phyloP scores from a whole-genome alignment of 2,888 invertebrate species.

The Xestoiulus laeticollis region DNA sequence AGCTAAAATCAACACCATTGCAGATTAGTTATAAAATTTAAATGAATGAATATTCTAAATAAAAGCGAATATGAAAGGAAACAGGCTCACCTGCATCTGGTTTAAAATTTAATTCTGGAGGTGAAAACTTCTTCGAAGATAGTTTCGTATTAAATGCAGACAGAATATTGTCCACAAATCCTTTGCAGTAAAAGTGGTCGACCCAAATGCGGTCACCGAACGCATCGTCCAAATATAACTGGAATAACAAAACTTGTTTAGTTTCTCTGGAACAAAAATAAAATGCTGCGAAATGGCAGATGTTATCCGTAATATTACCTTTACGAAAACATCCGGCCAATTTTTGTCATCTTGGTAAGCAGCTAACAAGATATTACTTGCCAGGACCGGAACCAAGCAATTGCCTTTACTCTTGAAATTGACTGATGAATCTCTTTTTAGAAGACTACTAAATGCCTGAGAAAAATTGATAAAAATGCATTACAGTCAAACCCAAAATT shows the following conservation, averaged over 20 bases:
- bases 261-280: background rate
- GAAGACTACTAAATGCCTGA: constrained; percentile 79
- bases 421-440: constrained; percentile 75
- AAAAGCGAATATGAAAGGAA: background rate
- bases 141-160: constrained; percentile 84
- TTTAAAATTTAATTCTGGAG: constrained; percentile 61
- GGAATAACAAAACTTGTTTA: constrained; percentile 57
- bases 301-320: constrained; percentile 68
- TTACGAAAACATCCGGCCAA: constrained; percentile 93
- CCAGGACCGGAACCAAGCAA: constrained; percentile 80
- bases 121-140: constrained; percentile 74
- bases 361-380: constrained; percentile 83
- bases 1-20: background rate
- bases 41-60: too few species aligned
- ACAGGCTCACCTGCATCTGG: constrained; percentile 56
- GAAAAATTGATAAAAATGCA: constrained; percentile 53
- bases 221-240: constrained; percentile 94
- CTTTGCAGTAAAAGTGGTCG: constrained; percentile 88
- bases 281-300: background rate
- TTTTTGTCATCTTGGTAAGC: constrained; percentile 81
- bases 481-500: background rate
- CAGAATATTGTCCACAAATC: constrained; percentile 89
- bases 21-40: background rate
- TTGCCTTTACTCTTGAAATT: constrained; percentile 81
- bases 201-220: constrained; percentile 93